A percentile compares a stretch with the other conserved stretches of the same genome.
These are phyloP conservation scores for Drosophila meridionalis DNA, from an alignment of 2,888 invertebrate species.

Conservation along the genomic window DNA sequence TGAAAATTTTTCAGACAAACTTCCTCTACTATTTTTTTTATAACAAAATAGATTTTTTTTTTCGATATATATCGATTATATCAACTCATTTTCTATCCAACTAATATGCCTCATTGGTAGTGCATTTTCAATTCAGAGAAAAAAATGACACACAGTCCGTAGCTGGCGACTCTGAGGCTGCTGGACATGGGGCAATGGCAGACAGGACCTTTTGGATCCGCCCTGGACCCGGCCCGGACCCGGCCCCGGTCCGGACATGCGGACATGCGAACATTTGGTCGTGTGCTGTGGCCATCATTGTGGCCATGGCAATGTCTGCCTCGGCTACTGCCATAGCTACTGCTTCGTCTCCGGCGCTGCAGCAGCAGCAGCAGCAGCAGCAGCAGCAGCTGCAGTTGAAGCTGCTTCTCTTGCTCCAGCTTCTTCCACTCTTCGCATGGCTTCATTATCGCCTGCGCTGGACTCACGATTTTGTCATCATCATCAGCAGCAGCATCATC, in stretches of 20 bases:
- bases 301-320: constrained; percentile 30
- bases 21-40: too few relatives aligned
- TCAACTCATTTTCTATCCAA: not conserved
- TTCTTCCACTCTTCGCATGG: constrained; percentile 36
- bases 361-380: not conserved
- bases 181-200: constrained; percentile 15
- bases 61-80: constrained; percentile 4
- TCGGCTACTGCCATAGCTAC: not conserved
- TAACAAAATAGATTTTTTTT: too few relatives aligned
- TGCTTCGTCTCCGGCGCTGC: not conserved
- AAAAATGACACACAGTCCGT: constrained; percentile 5
- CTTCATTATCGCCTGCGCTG: constrained; percentile 69
- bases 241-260: not conserved
- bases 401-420: not conserved
- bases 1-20: too few relatives aligned
- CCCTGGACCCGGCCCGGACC: not conserved
- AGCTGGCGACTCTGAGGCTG: constrained; percentile 2
- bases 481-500: constrained; percentile 34
- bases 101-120: not conserved
- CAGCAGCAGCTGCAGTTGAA: not conserved
- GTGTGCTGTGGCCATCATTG: constrained; percentile 70
- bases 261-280: constrained; percentile 56
- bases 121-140: not conserved
- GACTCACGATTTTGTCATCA: constrained; percentile 31
- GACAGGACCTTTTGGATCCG: constrained; percentile 17